A percentile compares a stretch with the other conserved stretches of the same genome.
Conservation (phyloP, 2,113 vertebrate genomes). For the Mustelus asterias region DNA sequence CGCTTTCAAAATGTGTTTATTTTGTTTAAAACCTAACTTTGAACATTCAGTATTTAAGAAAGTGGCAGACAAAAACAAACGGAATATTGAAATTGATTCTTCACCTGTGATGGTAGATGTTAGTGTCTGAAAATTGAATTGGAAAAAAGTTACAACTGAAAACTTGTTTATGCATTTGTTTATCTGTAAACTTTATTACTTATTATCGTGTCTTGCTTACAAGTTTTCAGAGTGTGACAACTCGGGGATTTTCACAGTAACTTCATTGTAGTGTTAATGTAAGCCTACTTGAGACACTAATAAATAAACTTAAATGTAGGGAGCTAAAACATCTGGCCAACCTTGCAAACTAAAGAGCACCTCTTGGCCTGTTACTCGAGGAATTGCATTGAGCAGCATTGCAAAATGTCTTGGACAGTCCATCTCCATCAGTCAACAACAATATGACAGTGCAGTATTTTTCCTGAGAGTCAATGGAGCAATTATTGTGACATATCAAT, state of each 20-base stretch:
- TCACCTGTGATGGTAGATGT: neutral
- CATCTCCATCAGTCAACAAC: neutral
- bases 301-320: too few relatives aligned
- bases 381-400: neutral
- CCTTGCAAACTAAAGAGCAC: neutral
- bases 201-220: too few relatives aligned
- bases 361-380: neutral
- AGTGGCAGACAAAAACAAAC: neutral
- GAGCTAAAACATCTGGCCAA: neutral
- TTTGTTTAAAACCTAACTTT: too few relatives aligned
- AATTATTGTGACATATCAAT: neutral
- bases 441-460: neutral
- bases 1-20: too few relatives aligned
- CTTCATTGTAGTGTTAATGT: too few relatives aligned
- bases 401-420: neutral
- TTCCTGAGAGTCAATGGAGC: neutral
- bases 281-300: too few relatives aligned
- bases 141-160: neutral
- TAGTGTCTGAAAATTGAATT: neutral
- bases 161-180: neutral
- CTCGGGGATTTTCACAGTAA: too few relatives aligned
- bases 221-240: too few relatives aligned
- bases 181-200: too few relatives aligned
- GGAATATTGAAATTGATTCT: neutral
- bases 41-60: too few relatives aligned